Evolutionary conservation across 2,113 vertebrate species (phyloP).

Genomic region (Athene noctua): DNA sequence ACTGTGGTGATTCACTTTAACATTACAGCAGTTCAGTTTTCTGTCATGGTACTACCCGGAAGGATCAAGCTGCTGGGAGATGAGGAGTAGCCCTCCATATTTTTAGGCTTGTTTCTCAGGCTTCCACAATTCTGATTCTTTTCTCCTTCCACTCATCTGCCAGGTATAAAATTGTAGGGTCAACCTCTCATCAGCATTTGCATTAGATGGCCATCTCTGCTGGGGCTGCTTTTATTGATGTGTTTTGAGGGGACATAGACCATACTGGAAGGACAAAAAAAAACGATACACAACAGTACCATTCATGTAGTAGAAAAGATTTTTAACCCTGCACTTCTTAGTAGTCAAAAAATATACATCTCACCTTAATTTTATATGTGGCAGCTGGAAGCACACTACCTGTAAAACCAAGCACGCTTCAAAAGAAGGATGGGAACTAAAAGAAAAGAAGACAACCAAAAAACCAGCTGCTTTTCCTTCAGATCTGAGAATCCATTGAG

Average conservation of each 20-base stretch:
- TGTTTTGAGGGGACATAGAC: neutral
- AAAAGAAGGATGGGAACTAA: neutral
- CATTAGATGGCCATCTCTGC: neutral
- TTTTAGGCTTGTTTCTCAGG: neutral
- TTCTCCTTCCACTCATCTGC: neutral
- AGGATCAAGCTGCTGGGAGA: neutral
- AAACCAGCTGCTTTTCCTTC: neutral
- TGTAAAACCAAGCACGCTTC: slow-evolving; percentile 15
- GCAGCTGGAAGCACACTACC: neutral
- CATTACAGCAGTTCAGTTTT: neutral
- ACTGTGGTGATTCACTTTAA: neutral
- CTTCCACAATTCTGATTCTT: neutral
- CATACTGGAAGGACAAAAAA: neutral
- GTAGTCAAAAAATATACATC: neutral
- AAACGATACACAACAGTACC: neutral
- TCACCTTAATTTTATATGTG: slow-evolving; percentile 12
- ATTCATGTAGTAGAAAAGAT: neutral
- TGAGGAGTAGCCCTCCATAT: neutral
- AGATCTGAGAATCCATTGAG: neutral
- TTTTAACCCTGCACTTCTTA: slow-evolving; percentile 1
- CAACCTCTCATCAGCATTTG: neutral
- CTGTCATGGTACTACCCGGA: neutral
- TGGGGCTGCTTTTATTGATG: neutral
- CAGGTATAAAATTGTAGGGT: neutral
- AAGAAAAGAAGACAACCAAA: neutral